These are phyloP conservation scores for Orthonevra nobilis DNA, from an alignment of 2,888 invertebrate genomes.

Conservation along the genomic window DNA sequence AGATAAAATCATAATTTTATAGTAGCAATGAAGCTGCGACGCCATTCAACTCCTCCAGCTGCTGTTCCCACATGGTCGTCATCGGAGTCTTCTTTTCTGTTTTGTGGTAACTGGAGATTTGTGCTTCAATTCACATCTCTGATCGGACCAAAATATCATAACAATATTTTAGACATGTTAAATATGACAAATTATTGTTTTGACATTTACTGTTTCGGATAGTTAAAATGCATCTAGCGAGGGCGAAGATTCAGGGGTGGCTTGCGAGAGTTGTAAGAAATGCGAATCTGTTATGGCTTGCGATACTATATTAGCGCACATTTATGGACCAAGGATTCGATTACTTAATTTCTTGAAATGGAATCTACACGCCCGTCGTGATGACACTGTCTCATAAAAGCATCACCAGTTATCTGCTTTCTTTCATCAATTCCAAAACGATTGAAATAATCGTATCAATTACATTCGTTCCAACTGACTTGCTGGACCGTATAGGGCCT, in stretches of 20 bases:
- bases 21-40: slow-evolving; percentile 53
- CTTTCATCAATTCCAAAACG: too few species aligned
- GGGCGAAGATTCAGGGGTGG: neutral
- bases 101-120: slow-evolving; percentile 25
- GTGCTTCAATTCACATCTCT: slow-evolving; percentile 31
- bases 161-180: slow-evolving; percentile 60
- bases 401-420: too few species aligned
- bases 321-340: slow-evolving; percentile 26
- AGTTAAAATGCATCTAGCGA: slow-evolving; percentile 1
- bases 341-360: slow-evolving; percentile 5
- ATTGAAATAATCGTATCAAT: too few species aligned
- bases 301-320: neutral
- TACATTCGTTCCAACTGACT: too few species aligned
- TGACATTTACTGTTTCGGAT: slow-evolving; percentile 48
- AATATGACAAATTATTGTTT: slow-evolving; percentile 65
- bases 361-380: neutral
- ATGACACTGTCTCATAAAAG: too few species aligned
- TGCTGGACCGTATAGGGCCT: too few species aligned
- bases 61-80: slow-evolving; percentile 12
- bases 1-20: slow-evolving; percentile 67
- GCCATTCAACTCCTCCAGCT: slow-evolving; percentile 39
- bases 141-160: slow-evolving; percentile 34
- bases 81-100: slow-evolving; percentile 9
- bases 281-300: too few species aligned
- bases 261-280: too few species aligned